Percentiles rank a stretch among this genome's conserved stretches.
phyloP scores from a whole-genome alignment of 2,888 invertebrate genomes.

The Melanostoma scalare region DNA sequence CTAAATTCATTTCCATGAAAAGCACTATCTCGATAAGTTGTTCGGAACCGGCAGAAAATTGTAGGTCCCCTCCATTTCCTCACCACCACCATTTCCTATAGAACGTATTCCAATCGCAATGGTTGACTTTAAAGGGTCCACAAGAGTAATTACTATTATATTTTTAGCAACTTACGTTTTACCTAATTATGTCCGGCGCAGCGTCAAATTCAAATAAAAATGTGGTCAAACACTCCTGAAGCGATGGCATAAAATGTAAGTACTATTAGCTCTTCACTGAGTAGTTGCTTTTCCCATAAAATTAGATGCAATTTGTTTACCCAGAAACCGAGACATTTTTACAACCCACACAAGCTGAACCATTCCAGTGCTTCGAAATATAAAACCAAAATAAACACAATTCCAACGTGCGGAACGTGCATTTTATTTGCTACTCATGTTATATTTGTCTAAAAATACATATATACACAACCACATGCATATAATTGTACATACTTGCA shows the following conservation, averaged over 20 bases:
- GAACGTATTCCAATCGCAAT: no score
- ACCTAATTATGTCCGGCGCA: no score
- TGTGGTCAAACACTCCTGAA: no score
- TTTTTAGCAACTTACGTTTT: no score
- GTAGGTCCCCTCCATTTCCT: no score
- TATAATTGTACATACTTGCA: not conserved
- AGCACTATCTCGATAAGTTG: no score
- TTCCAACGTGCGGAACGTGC: slow-evolving; percentile 34
- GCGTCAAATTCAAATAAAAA: no score
- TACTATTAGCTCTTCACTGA: not conserved
- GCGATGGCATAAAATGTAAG: not conserved
- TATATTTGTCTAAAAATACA: not conserved
- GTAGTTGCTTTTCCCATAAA: not conserved
- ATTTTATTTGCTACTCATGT: slow-evolving; percentile 15
- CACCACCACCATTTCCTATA: no score
- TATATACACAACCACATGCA: not conserved
- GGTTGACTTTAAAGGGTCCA: no score
- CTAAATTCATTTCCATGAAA: no score
- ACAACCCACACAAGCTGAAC: slow-evolving; percentile 18
- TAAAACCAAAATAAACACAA: slow-evolving; percentile 20
- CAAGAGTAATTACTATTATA: no score
- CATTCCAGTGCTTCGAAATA: not conserved
- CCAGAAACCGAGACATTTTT: slow-evolving; percentile 21
- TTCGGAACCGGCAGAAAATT: no score
- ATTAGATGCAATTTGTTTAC: slow-evolving; percentile 12